These are phyloP conservation scores for Fopius arisanus DNA, from an alignment of 1,140 invertebrate genomes.

Conservation along the genomic window DNA sequence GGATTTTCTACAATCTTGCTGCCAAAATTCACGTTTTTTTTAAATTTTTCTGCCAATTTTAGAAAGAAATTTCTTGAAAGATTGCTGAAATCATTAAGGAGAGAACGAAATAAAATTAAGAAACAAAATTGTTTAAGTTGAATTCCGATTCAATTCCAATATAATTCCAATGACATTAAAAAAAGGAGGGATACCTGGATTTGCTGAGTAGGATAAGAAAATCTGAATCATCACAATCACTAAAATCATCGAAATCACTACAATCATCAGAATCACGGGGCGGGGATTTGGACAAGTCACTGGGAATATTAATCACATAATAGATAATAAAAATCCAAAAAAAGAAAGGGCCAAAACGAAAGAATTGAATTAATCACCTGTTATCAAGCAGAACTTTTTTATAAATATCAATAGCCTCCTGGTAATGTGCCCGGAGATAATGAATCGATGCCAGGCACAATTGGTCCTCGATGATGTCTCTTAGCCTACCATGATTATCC, in stretches of 20 bases:
- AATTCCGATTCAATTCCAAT: background rate
- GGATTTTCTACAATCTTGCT: no score
- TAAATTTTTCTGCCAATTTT: no score
- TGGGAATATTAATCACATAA: background rate
- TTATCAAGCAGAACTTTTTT: conserved; percentile 93
- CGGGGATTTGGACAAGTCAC: background rate
- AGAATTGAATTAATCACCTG: conserved; percentile 67
- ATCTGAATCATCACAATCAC: conserved; percentile 5
- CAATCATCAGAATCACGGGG: background rate
- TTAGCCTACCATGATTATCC: conserved; percentile 82
- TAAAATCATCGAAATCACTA: conserved; percentile 16
- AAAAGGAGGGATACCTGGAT: conserved; percentile 39
- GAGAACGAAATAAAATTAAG: no score
- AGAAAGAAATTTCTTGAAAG: no score
- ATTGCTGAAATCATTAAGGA: conserved; percentile 68
- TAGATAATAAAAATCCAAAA: background rate
- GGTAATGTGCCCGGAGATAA: conserved; percentile 94
- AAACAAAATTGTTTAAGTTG: no score
- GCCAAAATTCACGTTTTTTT: no score
- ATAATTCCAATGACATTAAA: background rate
- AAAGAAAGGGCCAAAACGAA: background rate
- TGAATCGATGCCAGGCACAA: conserved; percentile 95
- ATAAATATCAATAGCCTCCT: conserved; percentile 99
- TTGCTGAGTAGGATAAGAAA: conserved; percentile 39
- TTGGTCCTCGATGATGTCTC: conserved; percentile 93